Percentiles rank a stretch among this genome's conserved stretches.
Conservation (phyloP, 2,113 vertebrate species). For the Rhynchopsitta pachyrhyncha region DNA sequence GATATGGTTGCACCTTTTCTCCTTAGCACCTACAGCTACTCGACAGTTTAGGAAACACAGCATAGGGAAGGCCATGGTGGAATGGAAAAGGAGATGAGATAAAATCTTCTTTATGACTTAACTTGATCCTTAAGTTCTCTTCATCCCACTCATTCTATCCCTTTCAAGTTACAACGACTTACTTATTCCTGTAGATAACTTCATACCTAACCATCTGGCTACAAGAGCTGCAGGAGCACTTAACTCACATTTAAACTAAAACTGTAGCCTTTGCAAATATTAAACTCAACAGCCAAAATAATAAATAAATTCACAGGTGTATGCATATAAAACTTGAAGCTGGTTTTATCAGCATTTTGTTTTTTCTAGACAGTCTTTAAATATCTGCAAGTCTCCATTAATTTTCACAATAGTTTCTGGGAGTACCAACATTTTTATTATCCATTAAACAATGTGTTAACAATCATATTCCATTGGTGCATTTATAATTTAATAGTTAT, state of each 20-base stretch:
- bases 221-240: background rate
- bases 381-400: background rate
- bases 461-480: background rate
- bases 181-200: background rate
- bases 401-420: background rate
- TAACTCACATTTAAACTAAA: background rate
- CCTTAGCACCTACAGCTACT: background rate
- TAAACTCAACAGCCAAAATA: background rate
- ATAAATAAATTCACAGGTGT: background rate
- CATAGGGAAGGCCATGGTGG: background rate
- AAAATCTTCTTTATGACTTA: background rate
- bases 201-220: background rate
- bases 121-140: background rate
- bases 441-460: background rate
- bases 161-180: slow-evolving; percentile 11
- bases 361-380: background rate
- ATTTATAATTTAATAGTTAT: background rate
- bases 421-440: background rate
- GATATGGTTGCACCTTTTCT: background rate
- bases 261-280: background rate
- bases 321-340: background rate
- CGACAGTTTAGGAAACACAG: background rate
- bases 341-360: background rate
- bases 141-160: background rate
- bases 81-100: background rate